phyloP scores from a whole-genome alignment of 2,888 invertebrate genomes.

The Netelia fuscicornis region DNA sequence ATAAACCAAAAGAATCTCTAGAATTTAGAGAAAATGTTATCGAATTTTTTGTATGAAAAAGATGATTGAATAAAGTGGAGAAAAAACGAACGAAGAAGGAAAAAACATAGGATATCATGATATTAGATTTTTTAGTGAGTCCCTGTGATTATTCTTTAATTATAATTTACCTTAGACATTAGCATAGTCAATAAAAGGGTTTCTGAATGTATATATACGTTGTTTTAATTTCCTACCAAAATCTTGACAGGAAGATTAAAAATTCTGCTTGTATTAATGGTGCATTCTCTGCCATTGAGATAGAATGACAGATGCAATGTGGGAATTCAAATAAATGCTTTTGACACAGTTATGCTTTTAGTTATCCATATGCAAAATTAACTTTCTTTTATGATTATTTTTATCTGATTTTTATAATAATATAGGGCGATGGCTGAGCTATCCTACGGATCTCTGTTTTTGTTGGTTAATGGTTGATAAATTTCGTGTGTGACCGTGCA shows the following conservation, averaged over 20 bases:
- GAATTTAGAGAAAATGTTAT: constrained; percentile 76
- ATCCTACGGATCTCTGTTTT: no score
- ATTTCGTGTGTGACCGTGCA: no score
- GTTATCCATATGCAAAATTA: no score
- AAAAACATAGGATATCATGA: constrained; percentile 19
- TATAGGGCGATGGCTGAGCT: no score
- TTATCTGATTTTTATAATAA: no score
- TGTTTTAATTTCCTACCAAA: constrained; percentile 3
- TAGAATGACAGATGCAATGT: no score
- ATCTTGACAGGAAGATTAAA: background rate
- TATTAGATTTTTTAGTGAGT: constrained; percentile 30
- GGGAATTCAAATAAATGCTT: no score
- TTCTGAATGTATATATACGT: constrained; percentile 45
- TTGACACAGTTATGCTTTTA: no score
- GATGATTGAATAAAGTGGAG: constrained; percentile 73
- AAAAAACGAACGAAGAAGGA: constrained; percentile 31
- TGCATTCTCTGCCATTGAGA: no score
- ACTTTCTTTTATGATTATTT: no score
- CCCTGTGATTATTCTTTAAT: constrained; percentile 43
- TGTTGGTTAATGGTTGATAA: no score
- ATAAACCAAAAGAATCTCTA: constrained; percentile 56
- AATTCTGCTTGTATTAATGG: background rate
- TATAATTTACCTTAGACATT: constrained; percentile 41
- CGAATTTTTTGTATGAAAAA: constrained; percentile 79
- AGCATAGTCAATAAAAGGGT: constrained; percentile 51